A percentile compares a stretch with the other conserved stretches of the same genome.
Conservation (phyloP, 1,140 invertebrate genomes). For the Bicyclus anynana region DNA sequence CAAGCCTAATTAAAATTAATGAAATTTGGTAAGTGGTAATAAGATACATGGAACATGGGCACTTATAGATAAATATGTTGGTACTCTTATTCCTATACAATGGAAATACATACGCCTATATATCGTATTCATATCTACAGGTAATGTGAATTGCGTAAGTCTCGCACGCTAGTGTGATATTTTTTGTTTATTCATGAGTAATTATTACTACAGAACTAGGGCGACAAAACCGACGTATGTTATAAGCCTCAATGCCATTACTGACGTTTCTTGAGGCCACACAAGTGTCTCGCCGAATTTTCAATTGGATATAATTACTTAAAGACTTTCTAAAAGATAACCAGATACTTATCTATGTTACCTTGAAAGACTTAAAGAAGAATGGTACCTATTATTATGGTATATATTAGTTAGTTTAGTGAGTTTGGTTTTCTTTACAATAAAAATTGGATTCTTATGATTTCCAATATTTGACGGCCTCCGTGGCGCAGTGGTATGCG, state of each 20-base stretch:
- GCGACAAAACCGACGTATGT: conserved; percentile 40
- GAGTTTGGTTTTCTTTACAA: too few species aligned
- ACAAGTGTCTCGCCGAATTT: conserved; percentile 57
- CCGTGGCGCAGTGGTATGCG: too few species aligned
- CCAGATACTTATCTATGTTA: neutral
- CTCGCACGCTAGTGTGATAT: neutral
- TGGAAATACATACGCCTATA: too few species aligned
- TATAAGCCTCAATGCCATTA: conserved; percentile 54
- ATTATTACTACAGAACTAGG: conserved; percentile 8
- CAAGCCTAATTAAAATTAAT: too few species aligned
- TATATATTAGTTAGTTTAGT: too few species aligned
- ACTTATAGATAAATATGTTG: too few species aligned
- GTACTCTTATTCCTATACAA: too few species aligned
- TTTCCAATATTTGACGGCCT: too few species aligned
- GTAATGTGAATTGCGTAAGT: neutral
- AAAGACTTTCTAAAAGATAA: conserved; percentile 2
- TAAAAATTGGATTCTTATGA: too few species aligned
- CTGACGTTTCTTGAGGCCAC: conserved; percentile 57
- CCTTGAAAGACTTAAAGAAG: neutral
- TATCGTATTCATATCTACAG: too few species aligned
- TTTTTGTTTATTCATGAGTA: neutral
- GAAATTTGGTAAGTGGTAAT: too few species aligned
- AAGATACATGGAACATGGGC: too few species aligned
- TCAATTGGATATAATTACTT: conserved; percentile 47
- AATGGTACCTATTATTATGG: neutral